A percentile compares a stretch with the other conserved stretches of the same genome.
Evolutionary conservation across 2,888 invertebrate species (phyloP).

Genomic region (Ormia ochracea): DNA sequence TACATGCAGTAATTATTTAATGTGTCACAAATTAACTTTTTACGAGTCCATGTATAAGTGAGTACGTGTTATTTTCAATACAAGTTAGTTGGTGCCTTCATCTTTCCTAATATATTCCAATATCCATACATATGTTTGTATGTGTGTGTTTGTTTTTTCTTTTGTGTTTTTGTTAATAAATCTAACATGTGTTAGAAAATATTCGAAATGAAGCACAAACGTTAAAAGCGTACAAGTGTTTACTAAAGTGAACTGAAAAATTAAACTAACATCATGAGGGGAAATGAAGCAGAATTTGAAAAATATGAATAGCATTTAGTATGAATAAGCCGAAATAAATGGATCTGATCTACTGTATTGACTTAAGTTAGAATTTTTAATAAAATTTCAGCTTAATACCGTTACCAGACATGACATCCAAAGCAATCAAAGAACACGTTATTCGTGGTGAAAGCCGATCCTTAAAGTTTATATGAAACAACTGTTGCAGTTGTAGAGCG

Average conservation of each 20-base stretch:
- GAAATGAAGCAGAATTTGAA: neutral
- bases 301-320: neutral
- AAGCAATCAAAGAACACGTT: too few relatives aligned
- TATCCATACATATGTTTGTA: too few relatives aligned
- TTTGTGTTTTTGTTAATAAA: neutral
- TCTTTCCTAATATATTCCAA: neutral
- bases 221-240: constrained; percentile 20
- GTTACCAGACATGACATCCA: too few relatives aligned
- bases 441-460: too few relatives aligned
- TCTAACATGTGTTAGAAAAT: constrained; percentile 26
- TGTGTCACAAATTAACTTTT: constrained; percentile 38
- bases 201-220: neutral
- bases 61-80: constrained; percentile 30
- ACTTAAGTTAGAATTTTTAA: too few relatives aligned
- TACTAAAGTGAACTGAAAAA: constrained; percentile 12
- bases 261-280: neutral
- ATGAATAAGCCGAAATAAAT: neutral
- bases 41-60: neutral
- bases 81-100: neutral
- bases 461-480: neutral
- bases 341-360: too few relatives aligned
- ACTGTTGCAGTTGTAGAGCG: constrained; percentile 14
- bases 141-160: too few relatives aligned
- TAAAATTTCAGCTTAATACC: too few relatives aligned
- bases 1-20: constrained; percentile 38